Evolutionary conservation across 2,113 vertebrate species (phyloP), one percentile per base, ranked within the genome.

Genomic region (Podiceps cristatus): DNA sequence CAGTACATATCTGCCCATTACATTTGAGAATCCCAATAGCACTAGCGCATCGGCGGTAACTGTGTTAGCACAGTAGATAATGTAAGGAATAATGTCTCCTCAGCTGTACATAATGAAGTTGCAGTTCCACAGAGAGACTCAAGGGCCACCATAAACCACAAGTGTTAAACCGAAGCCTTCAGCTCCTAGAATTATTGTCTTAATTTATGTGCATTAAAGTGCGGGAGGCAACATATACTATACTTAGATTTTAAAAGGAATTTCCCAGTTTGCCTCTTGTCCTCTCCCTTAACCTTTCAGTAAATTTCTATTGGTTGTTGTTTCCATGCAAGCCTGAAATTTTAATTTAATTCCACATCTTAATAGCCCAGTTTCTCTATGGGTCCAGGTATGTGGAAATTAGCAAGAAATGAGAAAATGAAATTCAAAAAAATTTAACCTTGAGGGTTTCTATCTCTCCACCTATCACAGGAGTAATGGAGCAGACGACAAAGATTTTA

Each of bases 201-300:
- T 92, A 96, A 96, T 96, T 97, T 95, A 93, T 93, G 89, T 92
- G 79, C 89, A 92, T 63, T 74, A 89, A 88, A 94, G 95, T 63
- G 77, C 78, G 76, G 74, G 71, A 89, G 68, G 67, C 84, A 86
- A 86, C 73, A 86, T 40, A 81, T 17, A 82, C 84, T 85, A 71
- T 25, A 45, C 93, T 96, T 74, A 78, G 90, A 58, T 85, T 87
- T 87, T 86, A 90, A 88, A 91, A 92, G 94, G 49, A 90, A 93
- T 95, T 56, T 95, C 88, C 90, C 85, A 80, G 79, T 96, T 94
- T 94, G 93, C 77, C 90, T 96, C 93, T 97, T 97, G 90, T 92
- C 91, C 95, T 96, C 91, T 89, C 91, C 93, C 90, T 89, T 96
- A 86, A 96, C 92, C 94, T 90, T 63, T 42, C 79, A 35, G 72